Conservation (phyloP, 2,888 invertebrate species). For the Leucophenga maculata region DNA sequence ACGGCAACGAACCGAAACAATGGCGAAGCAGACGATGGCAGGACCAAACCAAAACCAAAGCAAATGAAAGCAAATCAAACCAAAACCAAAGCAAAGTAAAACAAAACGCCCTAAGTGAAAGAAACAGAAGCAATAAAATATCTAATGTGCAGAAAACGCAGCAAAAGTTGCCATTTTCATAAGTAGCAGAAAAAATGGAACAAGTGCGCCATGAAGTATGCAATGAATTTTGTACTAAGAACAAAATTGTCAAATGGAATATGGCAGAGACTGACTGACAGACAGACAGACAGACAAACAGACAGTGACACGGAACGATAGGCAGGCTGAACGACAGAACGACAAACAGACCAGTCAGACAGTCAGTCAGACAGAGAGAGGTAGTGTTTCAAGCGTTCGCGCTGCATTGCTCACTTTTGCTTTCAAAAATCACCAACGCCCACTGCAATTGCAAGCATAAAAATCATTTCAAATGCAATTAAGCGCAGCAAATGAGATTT, state of each 20-base stretch:
- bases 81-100: slow-evolving; percentile 30
- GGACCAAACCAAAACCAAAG: slow-evolving; percentile 28
- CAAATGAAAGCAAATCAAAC: slow-evolving; percentile 32
- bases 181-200: slow-evolving; percentile 40
- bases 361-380: neutral
- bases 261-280: neutral
- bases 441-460: slow-evolving; percentile 27
- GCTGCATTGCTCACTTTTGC: neutral
- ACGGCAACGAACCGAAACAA: neutral
- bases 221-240: slow-evolving; percentile 45
- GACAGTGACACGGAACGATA: neutral
- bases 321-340: slow-evolving; percentile 18
- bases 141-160: neutral
- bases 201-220: slow-evolving; percentile 46
- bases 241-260: neutral
- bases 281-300: neutral
- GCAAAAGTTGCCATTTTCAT: slow-evolving; percentile 40
- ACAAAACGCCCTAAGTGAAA: neutral
- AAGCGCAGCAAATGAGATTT: slow-evolving; percentile 61
- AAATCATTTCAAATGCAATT: slow-evolving; percentile 50
- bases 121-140: neutral
- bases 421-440: neutral
- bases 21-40: neutral
- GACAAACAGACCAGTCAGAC: slow-evolving; percentile 1
- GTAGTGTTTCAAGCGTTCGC: neutral